phyloP scores from a whole-genome alignment of 2,888 invertebrate genomes.

The Dinocampus coccinellae region DNA sequence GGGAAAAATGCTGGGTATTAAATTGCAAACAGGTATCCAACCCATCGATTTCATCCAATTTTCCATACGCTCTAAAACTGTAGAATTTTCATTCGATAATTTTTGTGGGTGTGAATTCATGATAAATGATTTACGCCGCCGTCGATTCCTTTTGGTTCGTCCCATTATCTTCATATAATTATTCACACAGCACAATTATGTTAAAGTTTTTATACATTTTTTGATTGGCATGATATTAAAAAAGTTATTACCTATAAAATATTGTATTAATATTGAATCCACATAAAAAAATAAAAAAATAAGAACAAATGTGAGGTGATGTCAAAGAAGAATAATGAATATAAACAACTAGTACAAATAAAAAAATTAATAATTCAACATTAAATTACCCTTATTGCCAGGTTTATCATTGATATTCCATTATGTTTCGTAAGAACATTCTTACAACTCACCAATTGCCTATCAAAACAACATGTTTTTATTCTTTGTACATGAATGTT shows the following conservation, averaged over 20 bases:
- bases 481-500: constrained; percentile 41
- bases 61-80: constrained; percentile 48
- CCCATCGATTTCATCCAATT: constrained; percentile 56
- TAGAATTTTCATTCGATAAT: constrained; percentile 41
- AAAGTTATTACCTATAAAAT: too few species aligned
- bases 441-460: constrained; percentile 44
- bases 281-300: neutral
- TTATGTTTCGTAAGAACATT: constrained; percentile 39
- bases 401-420: constrained; percentile 30
- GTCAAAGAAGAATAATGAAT: too few species aligned
- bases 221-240: neutral
- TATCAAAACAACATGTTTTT: constrained; percentile 33
- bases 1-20: constrained; percentile 70
- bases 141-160: constrained; percentile 58
- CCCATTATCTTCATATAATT: constrained; percentile 54
- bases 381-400: constrained; percentile 44
- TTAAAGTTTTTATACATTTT: neutral
- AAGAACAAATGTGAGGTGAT: neutral
- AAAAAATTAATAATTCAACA: constrained; percentile 10
- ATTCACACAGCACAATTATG: constrained; percentile 33
- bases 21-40: constrained; percentile 49
- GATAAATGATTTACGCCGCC: constrained; percentile 51
- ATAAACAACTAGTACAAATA: neutral
- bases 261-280: neutral
- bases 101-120: constrained; percentile 40